Evolutionary conservation across 2,113 vertebrate species (phyloP), one percentile per base, ranked within the genome.

Genomic region (Opisthocomus hoazin): DNA sequence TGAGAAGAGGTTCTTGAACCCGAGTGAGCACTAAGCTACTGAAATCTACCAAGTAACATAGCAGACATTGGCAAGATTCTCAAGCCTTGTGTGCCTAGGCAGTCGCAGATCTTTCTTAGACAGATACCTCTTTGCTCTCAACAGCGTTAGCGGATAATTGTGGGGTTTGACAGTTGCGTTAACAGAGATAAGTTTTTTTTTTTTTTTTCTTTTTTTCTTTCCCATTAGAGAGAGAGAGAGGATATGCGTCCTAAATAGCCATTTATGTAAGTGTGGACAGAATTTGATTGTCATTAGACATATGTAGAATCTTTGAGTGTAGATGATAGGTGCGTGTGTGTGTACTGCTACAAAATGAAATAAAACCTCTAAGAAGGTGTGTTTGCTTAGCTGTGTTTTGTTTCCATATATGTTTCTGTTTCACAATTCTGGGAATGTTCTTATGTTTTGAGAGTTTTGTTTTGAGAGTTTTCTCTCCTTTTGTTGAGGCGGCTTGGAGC

Each of bases 201-300:
- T 2, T 17, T 14, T 13, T 45, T 51, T 34, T 32, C 5, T 23
- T 12, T 17, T 56, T 46, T 39, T 6, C 5, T 20, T 27, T 24
- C 8, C 0, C 0, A 1, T 54, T 10, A 4, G 0, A 32, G 21
- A 7, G 4, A 10, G 6, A 6, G 5, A 54, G 43, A 34, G 1
- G 0, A 29, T 74, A 8, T 20, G 6, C 10, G 16, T 79, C 39
- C 7, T 57, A 13, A 86, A 21, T 56, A 43, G 37, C 32, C 3
- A 19, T 41, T 71, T 26, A 6, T 30, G 2, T 21, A 18, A 29
- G 4, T 0, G 2, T 48, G 37, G 37, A 27, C 24, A 75, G 80
- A 48, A 39, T n/a, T 75, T 65, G 20, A n/a, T 68, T 14, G 10
- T 11, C 4, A 15, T 10, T 23, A 30, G 22, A n/a, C 1, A 11